Percentiles rank a stretch among this genome's conserved stretches.
Evolutionary conservation across 2,888 invertebrate genomes (phyloP).

Genomic region (Xestoiulus laeticollis): DNA sequence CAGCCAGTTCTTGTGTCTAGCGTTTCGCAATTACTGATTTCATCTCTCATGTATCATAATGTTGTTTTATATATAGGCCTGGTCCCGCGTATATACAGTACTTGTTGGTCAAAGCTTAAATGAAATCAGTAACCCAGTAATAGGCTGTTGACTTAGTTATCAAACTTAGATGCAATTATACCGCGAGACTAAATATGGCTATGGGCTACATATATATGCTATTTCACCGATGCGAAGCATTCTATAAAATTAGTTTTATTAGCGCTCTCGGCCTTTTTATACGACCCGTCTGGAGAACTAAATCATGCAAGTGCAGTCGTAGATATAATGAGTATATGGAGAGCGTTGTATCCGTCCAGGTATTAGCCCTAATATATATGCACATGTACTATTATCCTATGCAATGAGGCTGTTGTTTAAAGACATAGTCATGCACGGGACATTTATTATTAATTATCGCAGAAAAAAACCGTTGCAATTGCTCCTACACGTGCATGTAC

Average conservation of each 20-base stretch:
- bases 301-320: neutral
- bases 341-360: neutral
- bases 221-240: neutral
- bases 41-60: neutral
- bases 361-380: neutral
- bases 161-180: neutral
- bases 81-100: too few relatives aligned
- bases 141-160: slow-evolving; percentile 2
- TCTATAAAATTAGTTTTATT: slow-evolving; percentile 35
- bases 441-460: slow-evolving; percentile 25
- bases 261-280: neutral
- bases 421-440: neutral
- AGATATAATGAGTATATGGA: neutral
- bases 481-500: too few relatives aligned
- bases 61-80: neutral
- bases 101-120: neutral
- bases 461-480: neutral
- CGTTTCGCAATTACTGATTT: neutral
- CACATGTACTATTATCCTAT: neutral
- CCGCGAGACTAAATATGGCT: neutral
- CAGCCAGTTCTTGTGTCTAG: neutral
- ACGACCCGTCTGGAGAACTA: slow-evolving; percentile 17
- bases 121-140: slow-evolving; percentile 12
- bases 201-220: neutral
- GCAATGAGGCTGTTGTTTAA: neutral